These are phyloP conservation scores for Hypercompe scribonia DNA, from an alignment of 2,888 invertebrate species.

Conservation along the genomic window DNA sequence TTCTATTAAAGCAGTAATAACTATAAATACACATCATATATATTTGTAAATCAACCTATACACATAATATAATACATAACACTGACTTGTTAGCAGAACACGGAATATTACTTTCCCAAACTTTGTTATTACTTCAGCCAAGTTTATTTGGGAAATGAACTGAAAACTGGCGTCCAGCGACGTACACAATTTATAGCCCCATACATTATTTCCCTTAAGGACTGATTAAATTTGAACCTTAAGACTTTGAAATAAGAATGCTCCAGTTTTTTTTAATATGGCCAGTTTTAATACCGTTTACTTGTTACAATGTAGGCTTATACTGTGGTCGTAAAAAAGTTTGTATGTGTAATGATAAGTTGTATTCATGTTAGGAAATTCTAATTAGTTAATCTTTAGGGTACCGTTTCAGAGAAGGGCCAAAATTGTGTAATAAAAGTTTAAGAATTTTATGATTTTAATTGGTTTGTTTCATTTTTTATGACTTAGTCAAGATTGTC, in stretches of 20 bases:
- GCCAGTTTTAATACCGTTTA: conserved; percentile 35
- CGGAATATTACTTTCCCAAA: conserved; percentile 70
- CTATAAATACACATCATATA: background rate
- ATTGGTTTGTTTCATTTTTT: conserved; percentile 20
- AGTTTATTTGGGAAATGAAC: conserved; percentile 82
- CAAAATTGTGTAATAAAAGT: conserved; percentile 31
- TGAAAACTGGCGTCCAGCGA: conserved; percentile 74
- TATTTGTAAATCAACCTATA: conserved; percentile 43
- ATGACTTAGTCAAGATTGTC: background rate
- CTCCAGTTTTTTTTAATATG: conserved; percentile 3
- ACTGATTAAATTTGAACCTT: conserved; percentile 53
- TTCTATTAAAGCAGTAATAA: background rate
- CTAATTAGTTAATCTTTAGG: conserved; percentile 32
- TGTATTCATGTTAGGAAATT: conserved; percentile 33
- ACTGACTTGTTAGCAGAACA: conserved; percentile 28
- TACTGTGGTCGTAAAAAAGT: conserved; percentile 18
- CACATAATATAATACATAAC: too few relatives aligned
- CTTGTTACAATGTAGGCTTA: conserved; percentile 38
- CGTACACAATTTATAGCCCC: conserved; percentile 69
- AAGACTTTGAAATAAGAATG: conserved; percentile 27
- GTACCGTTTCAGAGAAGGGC: conserved; percentile 26
- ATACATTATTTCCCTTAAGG: conserved; percentile 44
- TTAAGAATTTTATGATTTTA: conserved; percentile 35
- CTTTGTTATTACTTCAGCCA: conserved; percentile 78
- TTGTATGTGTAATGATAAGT: conserved; percentile 16